phyloP scores from a whole-genome alignment of 2,113 vertebrate species.

The Prochilodus magdalenae region DNA sequence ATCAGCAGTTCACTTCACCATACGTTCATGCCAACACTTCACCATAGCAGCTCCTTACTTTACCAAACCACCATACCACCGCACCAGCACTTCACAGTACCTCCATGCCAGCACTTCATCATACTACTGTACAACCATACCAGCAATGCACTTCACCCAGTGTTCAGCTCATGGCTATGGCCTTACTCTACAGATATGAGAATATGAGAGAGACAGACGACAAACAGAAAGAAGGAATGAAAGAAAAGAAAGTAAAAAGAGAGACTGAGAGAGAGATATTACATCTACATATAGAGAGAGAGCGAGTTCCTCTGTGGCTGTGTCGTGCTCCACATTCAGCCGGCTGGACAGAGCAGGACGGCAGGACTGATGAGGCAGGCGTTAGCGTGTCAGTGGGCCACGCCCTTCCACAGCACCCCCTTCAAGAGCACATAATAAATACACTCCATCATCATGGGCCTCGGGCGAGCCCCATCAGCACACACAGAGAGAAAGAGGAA shows the following conservation, averaged over 20 bases:
- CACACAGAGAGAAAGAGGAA: background rate
- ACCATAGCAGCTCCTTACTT: too few relatives aligned
- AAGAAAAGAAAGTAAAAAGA: slow-evolving; percentile 18
- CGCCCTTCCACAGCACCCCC: slow-evolving; percentile 22
- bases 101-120: too few relatives aligned
- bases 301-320: slow-evolving; percentile 41
- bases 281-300: slow-evolving; percentile 10
- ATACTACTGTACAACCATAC: too few relatives aligned
- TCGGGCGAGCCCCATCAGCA: slow-evolving; percentile 70
- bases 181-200: too few relatives aligned
- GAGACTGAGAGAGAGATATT: slow-evolving; percentile 26
- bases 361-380: slow-evolving; percentile 68
- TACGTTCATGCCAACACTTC: too few relatives aligned
- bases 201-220: slow-evolving; percentile 24
- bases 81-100: too few relatives aligned
- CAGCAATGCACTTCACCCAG: too few relatives aligned
- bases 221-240: background rate
- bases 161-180: too few relatives aligned
- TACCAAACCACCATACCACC: too few relatives aligned
- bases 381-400: slow-evolving; percentile 63
- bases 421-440: slow-evolving; percentile 77
- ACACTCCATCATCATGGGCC: slow-evolving; percentile 80
- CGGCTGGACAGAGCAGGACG: slow-evolving; percentile 53
- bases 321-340: slow-evolving; percentile 64
- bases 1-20: too few relatives aligned